Percentiles rank a stretch among this genome's conserved stretches.
phyloP scores from a whole-genome alignment of 2,113 vertebrate genomes.

The Melospiza melodia region DNA sequence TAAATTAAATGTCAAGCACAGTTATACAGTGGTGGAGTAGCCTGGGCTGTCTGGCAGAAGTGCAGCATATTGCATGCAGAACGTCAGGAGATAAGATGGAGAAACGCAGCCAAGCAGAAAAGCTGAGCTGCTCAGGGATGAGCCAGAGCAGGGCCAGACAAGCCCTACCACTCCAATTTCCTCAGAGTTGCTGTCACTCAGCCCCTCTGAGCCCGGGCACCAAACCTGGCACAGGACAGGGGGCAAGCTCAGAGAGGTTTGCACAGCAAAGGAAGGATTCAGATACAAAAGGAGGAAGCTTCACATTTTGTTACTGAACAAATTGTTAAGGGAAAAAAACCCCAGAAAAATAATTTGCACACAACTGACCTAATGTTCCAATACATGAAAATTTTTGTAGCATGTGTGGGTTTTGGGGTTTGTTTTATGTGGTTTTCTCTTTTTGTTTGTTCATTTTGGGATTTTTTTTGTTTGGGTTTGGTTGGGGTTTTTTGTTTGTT shows the following conservation, averaged over 20 bases:
- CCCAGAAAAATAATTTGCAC: not conserved
- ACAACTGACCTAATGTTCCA: not conserved
- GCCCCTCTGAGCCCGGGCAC: not conserved
- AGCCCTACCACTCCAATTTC: not conserved
- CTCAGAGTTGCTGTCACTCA: fast-evolving
- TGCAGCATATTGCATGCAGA: slow-evolving; percentile 8
- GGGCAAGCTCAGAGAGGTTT: fast-evolving
- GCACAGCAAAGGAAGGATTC: not conserved
- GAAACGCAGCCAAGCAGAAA: not conserved
- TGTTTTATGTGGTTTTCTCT: not conserved
- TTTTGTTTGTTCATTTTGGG: not conserved
- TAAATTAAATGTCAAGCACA: slow-evolving; percentile 72
- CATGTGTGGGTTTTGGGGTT: fast-evolving
- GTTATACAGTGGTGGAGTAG: slow-evolving; percentile 51
- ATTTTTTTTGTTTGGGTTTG: not conserved
- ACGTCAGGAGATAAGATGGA: not conserved
- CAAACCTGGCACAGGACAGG: fast-evolving
- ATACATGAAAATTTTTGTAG: not conserved
- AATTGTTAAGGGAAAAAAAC: fast-evolving
- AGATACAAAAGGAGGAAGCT: not conserved
- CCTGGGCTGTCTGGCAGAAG: slow-evolving; percentile 24
- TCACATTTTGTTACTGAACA: not conserved
- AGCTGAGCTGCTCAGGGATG: not conserved
- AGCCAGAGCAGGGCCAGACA: not conserved
- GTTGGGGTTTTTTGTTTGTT: not conserved